phyloP scores from a whole-genome alignment of 2,113 vertebrate genomes.

The Daboia siamensis region DNA sequence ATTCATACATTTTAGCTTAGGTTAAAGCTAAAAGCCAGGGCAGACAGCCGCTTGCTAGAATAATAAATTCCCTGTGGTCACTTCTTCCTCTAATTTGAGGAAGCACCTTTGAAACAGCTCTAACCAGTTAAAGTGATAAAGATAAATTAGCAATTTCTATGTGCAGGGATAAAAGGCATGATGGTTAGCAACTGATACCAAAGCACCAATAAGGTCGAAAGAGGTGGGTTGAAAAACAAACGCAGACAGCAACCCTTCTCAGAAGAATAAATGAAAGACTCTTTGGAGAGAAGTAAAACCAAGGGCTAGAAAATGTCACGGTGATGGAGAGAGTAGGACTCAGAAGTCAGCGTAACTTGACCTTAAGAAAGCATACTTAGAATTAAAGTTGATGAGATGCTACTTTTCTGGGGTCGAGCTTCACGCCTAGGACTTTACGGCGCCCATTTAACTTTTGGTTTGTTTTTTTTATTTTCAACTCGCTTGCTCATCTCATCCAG shows the following conservation, averaged over 20 bases:
- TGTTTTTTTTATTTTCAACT: not conserved
- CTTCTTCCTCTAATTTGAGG: not conserved
- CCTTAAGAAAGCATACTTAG: not conserved
- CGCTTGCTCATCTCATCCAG: not conserved
- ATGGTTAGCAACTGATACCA: not conserved
- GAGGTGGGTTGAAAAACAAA: not conserved
- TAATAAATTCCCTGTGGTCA: slow-evolving; percentile 9
- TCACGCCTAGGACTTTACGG: not conserved
- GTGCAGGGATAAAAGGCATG: not conserved
- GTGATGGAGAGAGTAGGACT: not conserved
- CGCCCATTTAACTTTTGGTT: not conserved
- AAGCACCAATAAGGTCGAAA: not conserved
- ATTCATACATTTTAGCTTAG: not conserved
- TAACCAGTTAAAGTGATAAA: not conserved
- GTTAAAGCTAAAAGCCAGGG: not conserved
- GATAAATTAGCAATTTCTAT: not conserved
- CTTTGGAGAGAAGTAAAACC: not conserved
- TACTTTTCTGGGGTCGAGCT: not conserved
- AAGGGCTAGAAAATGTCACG: not conserved
- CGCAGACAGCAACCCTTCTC: not conserved
- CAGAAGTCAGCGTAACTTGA: not conserved
- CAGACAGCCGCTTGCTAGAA: not conserved
- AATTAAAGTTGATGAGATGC: not conserved
- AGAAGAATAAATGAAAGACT: not conserved
- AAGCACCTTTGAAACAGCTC: not conserved